Base-by-base conservation (phyloP, 2,888 invertebrate genomes). In the Cheilosia soror region DNA sequence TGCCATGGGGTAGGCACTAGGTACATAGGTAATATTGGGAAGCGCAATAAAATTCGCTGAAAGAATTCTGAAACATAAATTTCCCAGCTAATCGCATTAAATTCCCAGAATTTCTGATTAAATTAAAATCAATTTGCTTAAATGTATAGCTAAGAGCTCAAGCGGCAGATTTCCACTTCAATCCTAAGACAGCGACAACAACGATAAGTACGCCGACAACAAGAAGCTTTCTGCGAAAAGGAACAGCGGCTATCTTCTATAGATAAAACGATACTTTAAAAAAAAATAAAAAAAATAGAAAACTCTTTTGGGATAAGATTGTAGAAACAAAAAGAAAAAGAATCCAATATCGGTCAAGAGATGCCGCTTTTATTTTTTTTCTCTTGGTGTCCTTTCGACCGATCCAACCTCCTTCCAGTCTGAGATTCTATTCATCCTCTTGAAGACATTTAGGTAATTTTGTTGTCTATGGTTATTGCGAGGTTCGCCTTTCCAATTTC, bases 81-180 rank as follows among this genome's bases (percentile, higher is more conserved):
- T 86, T 82, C 72, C 57, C 66, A 82, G 82, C 86, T 87, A 87
- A 87, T 87, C 87, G 86, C 73, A 87, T 87, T 87, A 87, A 83
- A 87, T 83, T 87, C 87, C 53, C 37, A 65, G 76, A 78, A 73
- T 75, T 77, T 72, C 77, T 65, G 83, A 84, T 83, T 84, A 87
- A 84, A 87, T 87, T 81, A 80, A 87, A 84, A 87, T 87, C 87
- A 81, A 87, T 87, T 87, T 87, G 79, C 87, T 75, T 83, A 68
- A 82, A 84, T 87, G 79, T 79, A n/a, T n/a, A 76, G 72, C 75
- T 85, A 77, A 85, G 58, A 77, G 66, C 58, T 9, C 31, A 27
- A 40, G 51, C 51, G 63, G 29, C 65, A 58, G 27, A 42, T 60
- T 65, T 47, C 15, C 49, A 49, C 63, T 47, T 25, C 33, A 33